Evolutionary conservation across 2,797 vertebrate species (phyloP).

Genomic region (Lateolabrax maculatus): DNA sequence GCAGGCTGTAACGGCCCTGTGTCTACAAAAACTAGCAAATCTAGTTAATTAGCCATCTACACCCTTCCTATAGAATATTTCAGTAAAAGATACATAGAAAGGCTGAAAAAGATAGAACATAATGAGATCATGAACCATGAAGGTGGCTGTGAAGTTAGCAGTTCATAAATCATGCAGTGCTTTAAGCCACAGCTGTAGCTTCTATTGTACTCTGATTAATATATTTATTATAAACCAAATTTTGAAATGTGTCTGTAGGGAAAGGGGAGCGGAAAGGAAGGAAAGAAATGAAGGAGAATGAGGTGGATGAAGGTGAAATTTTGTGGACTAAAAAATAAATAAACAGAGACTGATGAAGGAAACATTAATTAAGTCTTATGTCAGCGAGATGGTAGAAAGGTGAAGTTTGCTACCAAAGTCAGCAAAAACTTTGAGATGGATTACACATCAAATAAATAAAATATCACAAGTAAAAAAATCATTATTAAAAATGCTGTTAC

Average conservation of each 20-base stretch:
- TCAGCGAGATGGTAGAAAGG: conserved; percentile 32
- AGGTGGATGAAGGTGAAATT: conserved; percentile 31
- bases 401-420: conserved; percentile 23
- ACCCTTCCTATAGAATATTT: conserved; percentile 18
- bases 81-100: conserved; percentile 7
- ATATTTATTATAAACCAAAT: conserved; percentile 57
- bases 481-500: background rate
- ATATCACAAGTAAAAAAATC: background rate
- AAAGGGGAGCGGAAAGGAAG: background rate
- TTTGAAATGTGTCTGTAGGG: conserved; percentile 26
- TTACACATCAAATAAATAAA: conserved; percentile 30
- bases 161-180: conserved; percentile 63
- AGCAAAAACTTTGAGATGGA: conserved; percentile 40
- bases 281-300: background rate
- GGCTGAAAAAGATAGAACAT: conserved; percentile 11
- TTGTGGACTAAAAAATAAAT: conserved; percentile 21
- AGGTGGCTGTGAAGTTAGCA: conserved; percentile 48
- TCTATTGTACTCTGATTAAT: conserved; percentile 62
- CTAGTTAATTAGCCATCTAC: conserved; percentile 41
- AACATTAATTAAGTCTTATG: conserved; percentile 71
- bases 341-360: conserved; percentile 48
- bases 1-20: background rate
- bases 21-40: conserved; percentile 1
- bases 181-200: conserved; percentile 49
- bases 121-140: conserved; percentile 41